Percentiles rank a stretch among this genome's conserved stretches.
phyloP scores from a whole-genome alignment of 1,140 invertebrate genomes.

The Micrasema longulum region DNA sequence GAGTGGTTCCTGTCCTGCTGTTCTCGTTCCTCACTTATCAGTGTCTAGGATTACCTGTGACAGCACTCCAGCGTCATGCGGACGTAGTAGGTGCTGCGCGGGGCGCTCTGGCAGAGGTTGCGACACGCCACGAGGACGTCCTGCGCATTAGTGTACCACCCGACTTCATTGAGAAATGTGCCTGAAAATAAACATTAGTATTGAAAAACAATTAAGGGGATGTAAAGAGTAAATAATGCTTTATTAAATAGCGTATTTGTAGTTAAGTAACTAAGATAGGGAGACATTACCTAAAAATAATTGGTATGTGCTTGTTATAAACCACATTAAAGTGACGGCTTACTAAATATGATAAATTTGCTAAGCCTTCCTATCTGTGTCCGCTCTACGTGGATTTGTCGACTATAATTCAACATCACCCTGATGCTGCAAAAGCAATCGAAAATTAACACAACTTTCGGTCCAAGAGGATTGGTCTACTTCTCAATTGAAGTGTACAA shows the following conservation, averaged over 20 bases:
- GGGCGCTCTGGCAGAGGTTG: slow-evolving; percentile 69
- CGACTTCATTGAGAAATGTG: slow-evolving; percentile 87
- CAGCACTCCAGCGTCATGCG: slow-evolving; percentile 77
- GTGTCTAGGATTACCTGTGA: slow-evolving; percentile 72
- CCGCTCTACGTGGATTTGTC: slow-evolving; percentile 20
- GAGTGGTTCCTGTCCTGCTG: no score
- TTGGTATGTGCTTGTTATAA: background rate
- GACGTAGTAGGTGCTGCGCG: slow-evolving; percentile 64
- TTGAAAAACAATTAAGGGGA: no score
- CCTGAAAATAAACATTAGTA: slow-evolving; percentile 63
- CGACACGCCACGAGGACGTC: slow-evolving; percentile 75
- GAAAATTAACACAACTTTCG: no score
- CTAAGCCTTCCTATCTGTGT: slow-evolving; percentile 6
- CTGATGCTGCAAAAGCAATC: no score
- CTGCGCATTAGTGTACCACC: slow-evolving; percentile 83
- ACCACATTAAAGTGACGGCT: slow-evolving; percentile 17
- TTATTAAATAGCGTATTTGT: no score
- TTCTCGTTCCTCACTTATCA: no score
- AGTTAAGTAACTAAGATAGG: no score
- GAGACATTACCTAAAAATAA: background rate
- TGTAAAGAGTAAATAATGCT: no score
- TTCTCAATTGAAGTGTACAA: no score
- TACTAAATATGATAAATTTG: slow-evolving; percentile 21
- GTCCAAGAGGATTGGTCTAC: no score
- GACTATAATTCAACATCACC: slow-evolving; percentile 24